Base-by-base conservation (phyloP, 1,140 invertebrate species). In the Scaptomyza graminum region DNA sequence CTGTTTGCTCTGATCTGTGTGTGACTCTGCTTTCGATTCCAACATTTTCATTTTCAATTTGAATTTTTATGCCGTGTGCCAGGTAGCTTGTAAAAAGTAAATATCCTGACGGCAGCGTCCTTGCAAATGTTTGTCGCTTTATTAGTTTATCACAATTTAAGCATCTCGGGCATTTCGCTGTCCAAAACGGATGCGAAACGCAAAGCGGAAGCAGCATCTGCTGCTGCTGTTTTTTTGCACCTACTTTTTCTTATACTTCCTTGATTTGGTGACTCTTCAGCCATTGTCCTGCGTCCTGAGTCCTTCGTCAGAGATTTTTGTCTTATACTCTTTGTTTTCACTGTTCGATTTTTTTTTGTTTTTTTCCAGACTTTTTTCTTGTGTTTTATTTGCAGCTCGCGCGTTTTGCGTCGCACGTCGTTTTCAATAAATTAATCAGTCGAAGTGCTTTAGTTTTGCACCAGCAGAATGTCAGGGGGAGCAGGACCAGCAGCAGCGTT, bases 341-440 rank as follows among this genome's bases (percentile, higher is more conserved):
- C 66, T 46, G 59, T 70, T 66, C 62, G 63, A 25, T 22, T 22
- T 56, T 31, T 5, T 31, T 31, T n/a, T 41, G 18, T 31, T 5
- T 5, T 5, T 6, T 31, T 7, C 28, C 28, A 31, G 1, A 1
- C 25, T 43, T 31, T 18, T 43, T 7, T 12, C n/a, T 39, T 31
- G 6, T 59, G 5, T 60, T n/a, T 25, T 50, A 37, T 44, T 28
- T 25, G 13, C n/a, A 37, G 25, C 18, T 43, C 49, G 66, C 28
- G 34, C 57, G 56, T 84, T 28, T 55, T 54, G 62, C 59, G 61
- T 74, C 68, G 62, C 82, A 76, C 70, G 78, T 76, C 66, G 70
- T 56, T 82, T 87, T 85, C 82, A 87, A 87, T 85, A 85, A 85
- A 85, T 85, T 85, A 85, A 85, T 85, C 82, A 87, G 82, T 60